Conservation (phyloP, 2,797 vertebrate genomes). For the Anabas testudineus region DNA sequence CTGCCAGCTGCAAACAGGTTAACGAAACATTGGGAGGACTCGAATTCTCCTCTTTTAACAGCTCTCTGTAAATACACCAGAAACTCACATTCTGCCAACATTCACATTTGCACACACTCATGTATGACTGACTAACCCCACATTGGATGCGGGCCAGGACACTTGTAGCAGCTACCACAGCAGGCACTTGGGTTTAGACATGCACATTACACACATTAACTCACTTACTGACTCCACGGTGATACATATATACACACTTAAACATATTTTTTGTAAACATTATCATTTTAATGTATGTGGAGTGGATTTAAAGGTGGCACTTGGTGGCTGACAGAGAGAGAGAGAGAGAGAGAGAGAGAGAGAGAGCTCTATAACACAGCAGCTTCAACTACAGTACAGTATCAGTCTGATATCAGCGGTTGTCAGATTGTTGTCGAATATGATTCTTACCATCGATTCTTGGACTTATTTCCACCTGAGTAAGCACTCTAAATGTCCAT, state of each 20-base stretch:
- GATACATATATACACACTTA: background rate
- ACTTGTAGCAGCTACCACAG: conserved; percentile 31
- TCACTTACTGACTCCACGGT: conserved; percentile 20
- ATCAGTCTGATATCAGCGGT: background rate
- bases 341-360: background rate
- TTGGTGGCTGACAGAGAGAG: conserved; percentile 11
- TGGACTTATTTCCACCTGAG: conserved; percentile 35
- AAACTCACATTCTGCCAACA: conserved; percentile 60
- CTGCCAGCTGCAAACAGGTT: conserved; percentile 67
- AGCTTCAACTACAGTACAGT: background rate
- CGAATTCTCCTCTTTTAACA: conserved; percentile 60
- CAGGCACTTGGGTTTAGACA: conserved; percentile 34
- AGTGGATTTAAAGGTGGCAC: conserved; percentile 26
- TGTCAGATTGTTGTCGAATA: conserved; percentile 26
- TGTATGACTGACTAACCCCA: conserved; percentile 27
- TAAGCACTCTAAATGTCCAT: conserved; percentile 17
- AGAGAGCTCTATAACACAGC: background rate
- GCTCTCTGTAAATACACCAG: conserved; percentile 38
- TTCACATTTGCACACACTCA: conserved; percentile 43
- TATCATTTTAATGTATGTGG: conserved; percentile 8
- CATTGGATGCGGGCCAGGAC: conserved; percentile 31
- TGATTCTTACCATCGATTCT: conserved; percentile 25
- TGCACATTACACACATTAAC: conserved; percentile 23
- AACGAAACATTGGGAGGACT: conserved; percentile 64
- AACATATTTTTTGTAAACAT: conserved; percentile 15